Evolutionary conservation across 2,797 vertebrate genomes (phyloP), one percentile per base, ranked within the genome.

Genomic region (Prunella strophiata): DNA sequence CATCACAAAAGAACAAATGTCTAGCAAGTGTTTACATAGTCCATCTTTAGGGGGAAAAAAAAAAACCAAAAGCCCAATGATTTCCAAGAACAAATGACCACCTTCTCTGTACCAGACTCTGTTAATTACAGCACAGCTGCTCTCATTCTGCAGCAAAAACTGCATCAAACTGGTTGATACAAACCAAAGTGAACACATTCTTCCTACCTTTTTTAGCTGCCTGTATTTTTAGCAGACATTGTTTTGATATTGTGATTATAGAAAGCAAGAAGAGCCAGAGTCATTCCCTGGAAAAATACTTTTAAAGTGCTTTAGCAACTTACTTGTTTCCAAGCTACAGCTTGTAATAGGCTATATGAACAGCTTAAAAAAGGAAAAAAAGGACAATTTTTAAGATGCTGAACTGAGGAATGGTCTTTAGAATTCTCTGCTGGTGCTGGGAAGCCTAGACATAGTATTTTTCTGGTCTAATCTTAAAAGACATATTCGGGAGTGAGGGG

Each of bases 81-180:
- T 92, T 97, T 97, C 79, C n/a, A 79, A 68, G 87, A 91, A 51
- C 16, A 61, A 92, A 96, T 78, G 82, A 81, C 48, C 51, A 34
- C 81, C 67, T 88, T 92, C 88, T 91, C 73, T 82, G 65, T 18
- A n/a, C 81, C 93, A 86, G 59, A 51, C 63, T 34, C 59, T 48
- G 52, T 87, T 94, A 93, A 94, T 93, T 61, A 85, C 66, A 79
- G 70, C 89, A 70, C 94, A 91, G 92, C 80, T 72, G 88, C 88
- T 51, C 38, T 38, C 51, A 2, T 52, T 57, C 47, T 80, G 85
- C 36, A 78, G 73, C 48, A 72, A 77, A 18, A 6, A 15, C 55
- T 16, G 16, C 38, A 51, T 68, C 59, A 63, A 93, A 42, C 7
- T 54, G 26, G 3, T 3, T n/a, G 34, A 36, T 27, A 30, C 32